Percentiles rank a stretch among this genome's conserved stretches.
Conservation (phyloP, 2,888 invertebrate genomes). For the Masnerella sp. region DNA sequence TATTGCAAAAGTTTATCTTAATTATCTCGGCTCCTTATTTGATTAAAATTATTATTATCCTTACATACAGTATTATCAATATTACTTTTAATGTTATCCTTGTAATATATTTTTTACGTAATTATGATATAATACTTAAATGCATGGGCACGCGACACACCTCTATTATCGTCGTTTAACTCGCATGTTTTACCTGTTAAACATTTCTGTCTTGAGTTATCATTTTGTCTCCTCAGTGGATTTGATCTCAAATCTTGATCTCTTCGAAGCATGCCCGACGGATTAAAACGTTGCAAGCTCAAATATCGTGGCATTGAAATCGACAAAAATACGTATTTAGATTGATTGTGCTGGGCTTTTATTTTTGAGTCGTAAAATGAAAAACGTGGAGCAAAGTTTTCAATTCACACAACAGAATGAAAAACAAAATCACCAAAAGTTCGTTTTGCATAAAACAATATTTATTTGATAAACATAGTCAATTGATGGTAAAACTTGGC, state of each 20-base stretch:
- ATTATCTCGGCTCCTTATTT: slow-evolving; percentile 70
- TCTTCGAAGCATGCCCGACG: slow-evolving; percentile 59
- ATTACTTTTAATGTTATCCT: slow-evolving; percentile 72
- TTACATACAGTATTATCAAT: slow-evolving; percentile 76
- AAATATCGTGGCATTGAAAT: slow-evolving; percentile 53
- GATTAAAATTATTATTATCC: slow-evolving; percentile 75
- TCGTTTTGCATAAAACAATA: slow-evolving; percentile 15
- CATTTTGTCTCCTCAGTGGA: slow-evolving; percentile 41
- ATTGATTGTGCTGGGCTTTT: slow-evolving; percentile 58
- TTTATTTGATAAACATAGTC: slow-evolving; percentile 40
- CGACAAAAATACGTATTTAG: slow-evolving; percentile 51
- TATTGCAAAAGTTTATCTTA: slow-evolving; percentile 71
- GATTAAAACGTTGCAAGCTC: slow-evolving; percentile 55
- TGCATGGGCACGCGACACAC: slow-evolving; percentile 73
- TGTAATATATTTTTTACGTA: slow-evolving; percentile 73
- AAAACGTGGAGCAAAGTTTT: slow-evolving; percentile 49
- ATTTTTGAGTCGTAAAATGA: slow-evolving; percentile 24
- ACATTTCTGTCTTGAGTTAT: slow-evolving; percentile 27
- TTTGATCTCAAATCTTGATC: slow-evolving; percentile 28
- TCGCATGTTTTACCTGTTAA: slow-evolving; percentile 51
- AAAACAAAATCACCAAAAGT: slow-evolving; percentile 2
- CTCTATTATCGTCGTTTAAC: slow-evolving; percentile 63
- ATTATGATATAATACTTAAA: slow-evolving; percentile 76
- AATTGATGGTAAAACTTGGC: slow-evolving; percentile 34
- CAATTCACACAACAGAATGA: slow-evolving; percentile 6